A percentile compares a stretch with the other conserved stretches of the same genome.
Evolutionary conservation across 2,113 vertebrate species (phyloP).

Genomic region (Lepus europaeus): DNA sequence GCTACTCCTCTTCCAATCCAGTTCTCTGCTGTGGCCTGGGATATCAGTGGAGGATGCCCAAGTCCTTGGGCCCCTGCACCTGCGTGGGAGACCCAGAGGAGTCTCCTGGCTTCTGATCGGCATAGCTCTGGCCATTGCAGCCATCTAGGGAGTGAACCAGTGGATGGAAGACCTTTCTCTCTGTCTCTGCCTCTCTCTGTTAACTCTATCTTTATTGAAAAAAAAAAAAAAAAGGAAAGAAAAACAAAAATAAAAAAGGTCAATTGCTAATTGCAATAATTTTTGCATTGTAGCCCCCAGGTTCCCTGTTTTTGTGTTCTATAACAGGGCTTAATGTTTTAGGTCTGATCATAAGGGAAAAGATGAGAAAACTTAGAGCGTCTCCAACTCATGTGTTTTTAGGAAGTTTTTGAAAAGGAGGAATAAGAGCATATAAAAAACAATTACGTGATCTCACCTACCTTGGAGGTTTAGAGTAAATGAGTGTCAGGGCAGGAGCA

Average conservation of each 20-base stretch:
- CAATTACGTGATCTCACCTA: conserved; percentile 58
- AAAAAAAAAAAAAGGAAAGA: no score
- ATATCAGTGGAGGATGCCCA: no score
- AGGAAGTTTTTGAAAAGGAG: conserved; percentile 47
- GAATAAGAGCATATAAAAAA: conserved; percentile 56
- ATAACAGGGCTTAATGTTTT: conserved; percentile 59
- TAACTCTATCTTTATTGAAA: no score
- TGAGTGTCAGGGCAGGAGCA: not conserved
- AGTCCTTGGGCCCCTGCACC: no score
- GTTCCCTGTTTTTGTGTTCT: conserved; percentile 48
- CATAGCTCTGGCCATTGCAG: no score
- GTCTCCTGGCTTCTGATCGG: no score
- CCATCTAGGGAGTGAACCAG: no score
- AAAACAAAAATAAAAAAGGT: not conserved
- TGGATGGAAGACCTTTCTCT: no score
- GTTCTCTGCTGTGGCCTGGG: no score
- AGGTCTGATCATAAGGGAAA: conserved; percentile 42
- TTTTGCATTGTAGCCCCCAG: not conserved
- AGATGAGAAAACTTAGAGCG: conserved; percentile 59
- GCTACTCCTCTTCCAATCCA: no score
- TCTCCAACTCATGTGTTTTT: conserved; percentile 68
- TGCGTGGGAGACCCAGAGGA: no score
- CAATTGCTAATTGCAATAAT: conserved; percentile 53
- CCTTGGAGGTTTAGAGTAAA: conserved; percentile 58
- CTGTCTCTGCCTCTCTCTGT: no score